Evolutionary conservation across 2,113 vertebrate genomes (phyloP).

Genomic region (Ursus arctos): DNA sequence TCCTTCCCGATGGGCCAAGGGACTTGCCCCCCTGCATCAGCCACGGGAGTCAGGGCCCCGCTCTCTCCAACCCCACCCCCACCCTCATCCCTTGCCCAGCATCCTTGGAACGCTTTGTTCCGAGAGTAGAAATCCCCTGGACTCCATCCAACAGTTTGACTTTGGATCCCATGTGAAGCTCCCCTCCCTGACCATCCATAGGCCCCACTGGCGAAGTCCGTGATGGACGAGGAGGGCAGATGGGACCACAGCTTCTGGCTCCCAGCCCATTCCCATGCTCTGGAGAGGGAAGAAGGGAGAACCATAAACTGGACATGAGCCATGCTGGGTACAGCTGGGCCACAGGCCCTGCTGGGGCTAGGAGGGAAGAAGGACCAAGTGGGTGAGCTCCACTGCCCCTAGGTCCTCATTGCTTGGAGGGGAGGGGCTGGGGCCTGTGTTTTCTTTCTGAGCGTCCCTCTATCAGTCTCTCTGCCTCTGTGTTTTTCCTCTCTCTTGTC

Average conservation of each 20-base stretch:
- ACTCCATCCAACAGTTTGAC: constrained; percentile 73
- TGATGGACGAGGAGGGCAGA: constrained; percentile 52
- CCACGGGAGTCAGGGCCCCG: constrained; percentile 42
- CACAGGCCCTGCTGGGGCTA: not conserved
- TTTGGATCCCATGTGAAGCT: constrained; percentile 63
- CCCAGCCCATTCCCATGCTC: constrained; percentile 72
- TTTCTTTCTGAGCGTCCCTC: not conserved
- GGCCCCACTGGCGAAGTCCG: constrained; percentile 17
- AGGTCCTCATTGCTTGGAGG: not conserved
- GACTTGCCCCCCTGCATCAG: constrained; percentile 14
- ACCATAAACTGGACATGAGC: constrained; percentile 43
- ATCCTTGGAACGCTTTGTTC: constrained; percentile 78
- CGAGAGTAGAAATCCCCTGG: constrained; percentile 84
- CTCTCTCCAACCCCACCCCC: constrained; percentile 34
- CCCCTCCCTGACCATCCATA: constrained; percentile 30
- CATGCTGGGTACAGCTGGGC: not conserved
- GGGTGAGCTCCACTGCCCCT: not conserved
- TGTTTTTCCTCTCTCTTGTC: not conserved
- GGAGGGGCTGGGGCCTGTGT: not conserved
- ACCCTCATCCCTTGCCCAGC: constrained; percentile 60
- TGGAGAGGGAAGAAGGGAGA: not conserved
- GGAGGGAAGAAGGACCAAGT: not conserved
- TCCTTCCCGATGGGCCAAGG: not conserved
- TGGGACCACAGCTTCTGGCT: constrained; percentile 69
- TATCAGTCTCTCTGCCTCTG: not conserved